Base-by-base conservation (phyloP, 2,797 vertebrate genomes). In the Anguilla pacifica region DNA sequence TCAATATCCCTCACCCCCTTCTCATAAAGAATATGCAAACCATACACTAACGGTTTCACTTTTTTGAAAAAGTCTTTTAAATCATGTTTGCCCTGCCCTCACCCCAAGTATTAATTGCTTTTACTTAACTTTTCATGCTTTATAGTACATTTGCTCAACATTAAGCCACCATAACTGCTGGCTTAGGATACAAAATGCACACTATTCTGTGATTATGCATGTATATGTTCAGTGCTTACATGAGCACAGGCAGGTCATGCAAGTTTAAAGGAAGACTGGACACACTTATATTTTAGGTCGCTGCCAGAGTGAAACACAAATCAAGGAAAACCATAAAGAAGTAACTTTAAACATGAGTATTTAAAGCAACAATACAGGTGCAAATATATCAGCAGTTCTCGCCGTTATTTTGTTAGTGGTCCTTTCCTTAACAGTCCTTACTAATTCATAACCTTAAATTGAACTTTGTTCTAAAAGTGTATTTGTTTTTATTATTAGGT, bases 11-110 rank as follows among this genome's bases (percentile, higher is more conserved):
- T 82, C 46, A 88, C 91, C 49, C 83, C 88, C 92, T 91, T 93
- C 95, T 94, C 85, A 51, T 94, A 94, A 95, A 94, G 93, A 90
- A 95, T 94, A 94, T 93, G 92, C 94, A 95, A 95, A 95, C 95
- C 95, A 94, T 93, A 93, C 91, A 92, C 94, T 94, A 95, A 94
- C 93, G 93, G 93, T 94, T 95, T 94, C 55, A 28, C 13, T 70
- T 85, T 39, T 72, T 86, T 72, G 13, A 11, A 25, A 93, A 94
- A 93, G 91, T 92, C 91, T 93, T 93, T 91, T 93, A 93, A 94
- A 92, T 95, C 92, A 92, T 92, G 92, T 91, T 92, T 94, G n/a
- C 92, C 92, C 91, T 88, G 91, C 89, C 90, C 91, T 89, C 39
- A 81, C 77, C 17, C 1, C 17, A 1, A 81, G 9, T 49, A n/a